Evolutionary conservation across 2,797 vertebrate genomes (phyloP).

Genomic region (Rhincodon typus): DNA sequence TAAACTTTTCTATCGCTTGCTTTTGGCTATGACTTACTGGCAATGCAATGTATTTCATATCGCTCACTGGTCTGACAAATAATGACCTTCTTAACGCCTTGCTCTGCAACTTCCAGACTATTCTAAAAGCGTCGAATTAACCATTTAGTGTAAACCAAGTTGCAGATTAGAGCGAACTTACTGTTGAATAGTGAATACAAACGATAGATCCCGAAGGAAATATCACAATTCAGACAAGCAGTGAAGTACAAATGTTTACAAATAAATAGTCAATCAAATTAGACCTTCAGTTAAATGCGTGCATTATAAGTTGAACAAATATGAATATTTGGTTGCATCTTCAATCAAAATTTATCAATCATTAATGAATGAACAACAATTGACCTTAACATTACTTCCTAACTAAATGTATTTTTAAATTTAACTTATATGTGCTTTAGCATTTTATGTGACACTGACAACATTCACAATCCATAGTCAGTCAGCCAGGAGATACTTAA

Average conservation of each 20-base stretch:
- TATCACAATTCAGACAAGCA: neutral
- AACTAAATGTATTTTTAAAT: no score
- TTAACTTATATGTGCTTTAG: neutral
- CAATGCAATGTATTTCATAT: neutral
- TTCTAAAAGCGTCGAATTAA: neutral
- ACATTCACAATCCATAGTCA: neutral
- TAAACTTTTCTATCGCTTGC: neutral
- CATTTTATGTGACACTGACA: neutral
- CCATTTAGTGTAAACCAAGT: neutral
- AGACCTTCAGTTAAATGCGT: neutral
- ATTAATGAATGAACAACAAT: neutral
- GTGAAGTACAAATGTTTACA: neutral
- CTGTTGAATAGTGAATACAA: neutral
- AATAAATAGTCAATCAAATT: neutral
- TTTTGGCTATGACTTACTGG: neutral
- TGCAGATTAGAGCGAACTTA: neutral
- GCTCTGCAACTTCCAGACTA: neutral
- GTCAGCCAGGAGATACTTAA: neutral
- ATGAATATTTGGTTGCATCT: neutral
- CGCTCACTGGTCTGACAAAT: neutral
- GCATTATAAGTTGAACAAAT: neutral
- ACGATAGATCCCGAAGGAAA: neutral
- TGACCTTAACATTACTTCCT: neutral
- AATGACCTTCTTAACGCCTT: neutral
- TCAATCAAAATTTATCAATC: neutral